Conservation (phyloP, 2,113 vertebrate species). For the Halichoerus grypus region DNA sequence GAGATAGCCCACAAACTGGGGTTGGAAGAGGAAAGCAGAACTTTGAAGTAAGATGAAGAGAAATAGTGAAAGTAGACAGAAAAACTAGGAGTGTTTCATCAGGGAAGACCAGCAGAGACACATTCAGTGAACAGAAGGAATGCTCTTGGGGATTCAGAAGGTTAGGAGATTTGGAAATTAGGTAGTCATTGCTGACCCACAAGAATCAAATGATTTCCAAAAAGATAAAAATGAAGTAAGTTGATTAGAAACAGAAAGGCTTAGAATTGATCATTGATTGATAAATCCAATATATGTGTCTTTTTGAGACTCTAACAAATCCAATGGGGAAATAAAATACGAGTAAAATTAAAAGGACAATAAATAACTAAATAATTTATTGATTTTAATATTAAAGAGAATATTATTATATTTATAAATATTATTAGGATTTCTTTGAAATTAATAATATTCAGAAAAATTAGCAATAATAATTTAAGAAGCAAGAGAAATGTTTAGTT, state of each 20-base stretch:
- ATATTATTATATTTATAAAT: not conserved
- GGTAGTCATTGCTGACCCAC: not conserved
- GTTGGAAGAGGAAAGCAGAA: not conserved
- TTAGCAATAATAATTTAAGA: not conserved
- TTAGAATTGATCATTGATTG: not conserved
- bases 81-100: not conserved
- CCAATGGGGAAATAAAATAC: not conserved
- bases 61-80: not conserved
- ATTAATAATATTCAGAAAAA: constrained; percentile 3
- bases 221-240: not conserved
- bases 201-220: not conserved
- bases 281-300: not conserved
- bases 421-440: not conserved
- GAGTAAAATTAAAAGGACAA: not conserved
- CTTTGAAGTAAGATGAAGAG: not conserved
- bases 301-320: not conserved
- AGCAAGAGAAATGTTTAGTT: not conserved
- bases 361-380: not conserved
- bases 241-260: constrained; percentile 6
- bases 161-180: not conserved
- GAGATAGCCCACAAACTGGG: not conserved
- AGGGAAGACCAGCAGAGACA: not conserved
- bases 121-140: not conserved
- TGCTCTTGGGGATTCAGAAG: not conserved
- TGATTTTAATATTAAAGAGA: not conserved